Evolutionary conservation across 37 sponge, comb jelly and placozoan genomes (phyloP).

Genomic region (Spongilla lacustris): DNA sequence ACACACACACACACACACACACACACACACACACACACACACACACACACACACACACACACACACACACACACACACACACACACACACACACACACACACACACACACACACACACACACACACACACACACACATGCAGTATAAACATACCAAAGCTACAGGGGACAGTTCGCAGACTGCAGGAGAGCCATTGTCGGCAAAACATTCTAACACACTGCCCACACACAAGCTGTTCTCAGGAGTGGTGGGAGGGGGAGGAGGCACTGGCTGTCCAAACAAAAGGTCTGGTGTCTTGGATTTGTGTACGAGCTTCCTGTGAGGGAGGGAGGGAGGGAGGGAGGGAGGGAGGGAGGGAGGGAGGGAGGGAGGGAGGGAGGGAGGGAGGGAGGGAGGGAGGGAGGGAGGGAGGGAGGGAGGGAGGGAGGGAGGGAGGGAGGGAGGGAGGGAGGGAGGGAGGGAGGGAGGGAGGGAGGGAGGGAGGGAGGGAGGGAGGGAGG

Average conservation of each 20-base stretch:
- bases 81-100: too few relatives aligned
- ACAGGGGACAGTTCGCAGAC: constrained; percentile 47
- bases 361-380: not conserved
- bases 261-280: constrained; percentile 55
- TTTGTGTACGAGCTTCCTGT: constrained; percentile 46
- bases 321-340: too few relatives aligned
- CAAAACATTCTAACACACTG: constrained; percentile 48
- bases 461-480: too few relatives aligned
- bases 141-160: constrained; percentile 22
- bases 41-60: constrained; percentile 2
- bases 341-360: not conserved
- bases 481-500: too few relatives aligned
- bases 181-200: constrained; percentile 32
- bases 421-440: too few relatives aligned
- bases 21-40: too few relatives aligned
- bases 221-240: not conserved
- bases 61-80: not conserved
- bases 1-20: too few relatives aligned
- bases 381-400: too few relatives aligned
- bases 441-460: too few relatives aligned
- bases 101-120: constrained; percentile 5
- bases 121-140: not conserved
- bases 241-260: constrained; percentile 39
- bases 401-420: too few relatives aligned
- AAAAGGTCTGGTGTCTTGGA: constrained; percentile 50